Evolutionary conservation across 2,797 vertebrate genomes (phyloP).

Genomic region (Lagorchestes hirsutus): DNA sequence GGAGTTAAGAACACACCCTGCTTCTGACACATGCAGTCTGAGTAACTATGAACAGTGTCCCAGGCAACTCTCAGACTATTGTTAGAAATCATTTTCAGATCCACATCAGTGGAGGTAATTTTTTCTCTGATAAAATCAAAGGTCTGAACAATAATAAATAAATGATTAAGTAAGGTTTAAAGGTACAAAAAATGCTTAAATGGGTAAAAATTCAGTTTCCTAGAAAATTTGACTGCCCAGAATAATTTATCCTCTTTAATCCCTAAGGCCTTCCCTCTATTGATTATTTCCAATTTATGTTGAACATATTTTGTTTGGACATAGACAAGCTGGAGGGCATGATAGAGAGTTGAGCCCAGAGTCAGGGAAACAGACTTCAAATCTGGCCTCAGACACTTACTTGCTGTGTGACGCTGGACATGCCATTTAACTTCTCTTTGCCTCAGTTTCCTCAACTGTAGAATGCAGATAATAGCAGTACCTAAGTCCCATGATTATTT

Average conservation of each 20-base stretch:
- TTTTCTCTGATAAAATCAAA: not conserved
- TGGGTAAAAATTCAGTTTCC: not conserved
- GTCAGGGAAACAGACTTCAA: not conserved
- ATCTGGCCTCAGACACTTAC: not conserved
- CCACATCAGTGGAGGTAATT: not conserved
- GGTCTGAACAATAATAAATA: not conserved
- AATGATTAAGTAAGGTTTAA: not conserved
- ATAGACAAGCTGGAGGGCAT: not conserved
- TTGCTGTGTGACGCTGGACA: not conserved
- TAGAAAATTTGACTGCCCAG: not conserved
- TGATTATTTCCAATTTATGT: not conserved
- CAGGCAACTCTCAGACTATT: not conserved
- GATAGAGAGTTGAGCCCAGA: not conserved
- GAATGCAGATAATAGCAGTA: not conserved
- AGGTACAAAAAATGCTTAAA: not conserved
- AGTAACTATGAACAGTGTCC: not conserved
- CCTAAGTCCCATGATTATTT: not conserved
- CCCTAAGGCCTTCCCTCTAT: not conserved
- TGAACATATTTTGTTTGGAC: not conserved
- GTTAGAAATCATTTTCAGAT: not conserved
- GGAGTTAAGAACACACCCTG: not conserved
- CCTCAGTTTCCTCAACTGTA: not conserved
- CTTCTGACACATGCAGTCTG: not conserved
- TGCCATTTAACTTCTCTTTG: not conserved
- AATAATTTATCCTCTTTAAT: not conserved